Evolutionary conservation across 92 coral and sea anemone genomes (phyloP).

Genomic region (Palythoa caribaeorum): DNA sequence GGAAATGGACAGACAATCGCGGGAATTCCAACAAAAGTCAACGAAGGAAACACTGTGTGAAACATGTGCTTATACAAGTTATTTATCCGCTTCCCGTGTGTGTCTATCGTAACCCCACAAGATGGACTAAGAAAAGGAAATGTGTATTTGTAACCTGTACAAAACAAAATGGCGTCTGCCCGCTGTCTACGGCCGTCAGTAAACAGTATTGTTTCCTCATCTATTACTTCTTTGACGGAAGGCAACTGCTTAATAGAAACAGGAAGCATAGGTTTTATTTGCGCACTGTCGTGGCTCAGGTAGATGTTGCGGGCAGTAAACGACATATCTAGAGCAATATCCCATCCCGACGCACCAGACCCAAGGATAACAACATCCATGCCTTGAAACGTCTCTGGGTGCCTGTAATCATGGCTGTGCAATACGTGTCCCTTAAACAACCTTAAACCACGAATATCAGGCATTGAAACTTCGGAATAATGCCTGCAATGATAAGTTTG

Average conservation of each 20-base stretch:
- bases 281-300: conserved; percentile 72
- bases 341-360: conserved; percentile 84
- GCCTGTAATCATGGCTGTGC: conserved; percentile 88
- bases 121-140: conserved; percentile 81
- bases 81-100: conserved; percentile 67
- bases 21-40: conserved; percentile 83
- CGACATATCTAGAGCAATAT: conserved; percentile 76
- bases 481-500: conserved; percentile 67
- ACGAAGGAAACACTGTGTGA: conserved; percentile 67
- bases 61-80: conserved; percentile 85
- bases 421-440: conserved; percentile 79
- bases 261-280: conserved; percentile 59
- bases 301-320: conserved; percentile 68
- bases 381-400: conserved; percentile 70
- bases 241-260: conserved; percentile 65
- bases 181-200: conserved; percentile 58
- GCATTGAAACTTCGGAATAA: conserved; percentile 72
- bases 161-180: conserved; percentile 78
- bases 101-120: conserved; percentile 65
- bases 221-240: conserved; percentile 54
- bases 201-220: conserved; percentile 70
- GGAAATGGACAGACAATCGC: conserved; percentile 82
- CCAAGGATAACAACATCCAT: conserved; percentile 81
- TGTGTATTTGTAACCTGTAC: conserved; percentile 85
- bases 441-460: conserved; percentile 79